Conservation (phyloP, 2,888 invertebrate species). For the Tachystola acroxantha region DNA sequence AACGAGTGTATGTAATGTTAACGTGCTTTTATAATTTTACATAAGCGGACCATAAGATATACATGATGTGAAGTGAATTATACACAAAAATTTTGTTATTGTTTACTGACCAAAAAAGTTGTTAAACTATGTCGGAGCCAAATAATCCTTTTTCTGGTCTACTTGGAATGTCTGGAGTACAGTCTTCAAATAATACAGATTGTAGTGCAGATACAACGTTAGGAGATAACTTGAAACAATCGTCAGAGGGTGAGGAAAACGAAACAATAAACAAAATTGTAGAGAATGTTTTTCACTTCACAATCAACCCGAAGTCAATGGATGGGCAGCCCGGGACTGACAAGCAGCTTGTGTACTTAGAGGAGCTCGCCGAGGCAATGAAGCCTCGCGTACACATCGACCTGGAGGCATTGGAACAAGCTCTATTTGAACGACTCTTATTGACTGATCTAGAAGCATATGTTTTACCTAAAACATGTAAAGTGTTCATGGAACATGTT, state of each 20-base stretch:
- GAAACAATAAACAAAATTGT: constrained; percentile 75
- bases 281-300: constrained; percentile 86
- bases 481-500: constrained; percentile 62
- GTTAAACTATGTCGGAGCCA: constrained; percentile 57
- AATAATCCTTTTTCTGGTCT: constrained; percentile 67
- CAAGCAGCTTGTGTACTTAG: constrained; percentile 80
- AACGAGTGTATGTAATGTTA: no score
- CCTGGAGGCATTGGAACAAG: constrained; percentile 84
- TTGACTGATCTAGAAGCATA: constrained; percentile 71
- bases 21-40: no score
- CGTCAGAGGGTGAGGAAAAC: constrained; percentile 38
- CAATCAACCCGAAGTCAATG: constrained; percentile 75
- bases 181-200: constrained; percentile 30
- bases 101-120: constrained; percentile 13
- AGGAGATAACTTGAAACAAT: constrained; percentile 33
- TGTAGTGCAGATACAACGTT: constrained; percentile 30
- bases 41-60: no score
- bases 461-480: constrained; percentile 62
- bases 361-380: constrained; percentile 77
- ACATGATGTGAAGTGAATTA: no score
- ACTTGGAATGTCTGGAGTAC: constrained; percentile 47
- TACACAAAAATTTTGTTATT: no score
- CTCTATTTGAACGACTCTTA: constrained; percentile 87
- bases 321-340: constrained; percentile 33
- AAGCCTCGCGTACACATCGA: constrained; percentile 73